Evolutionary conservation across 2,888 invertebrate genomes (phyloP).

Genomic region (Holacanthella duospinosa): DNA sequence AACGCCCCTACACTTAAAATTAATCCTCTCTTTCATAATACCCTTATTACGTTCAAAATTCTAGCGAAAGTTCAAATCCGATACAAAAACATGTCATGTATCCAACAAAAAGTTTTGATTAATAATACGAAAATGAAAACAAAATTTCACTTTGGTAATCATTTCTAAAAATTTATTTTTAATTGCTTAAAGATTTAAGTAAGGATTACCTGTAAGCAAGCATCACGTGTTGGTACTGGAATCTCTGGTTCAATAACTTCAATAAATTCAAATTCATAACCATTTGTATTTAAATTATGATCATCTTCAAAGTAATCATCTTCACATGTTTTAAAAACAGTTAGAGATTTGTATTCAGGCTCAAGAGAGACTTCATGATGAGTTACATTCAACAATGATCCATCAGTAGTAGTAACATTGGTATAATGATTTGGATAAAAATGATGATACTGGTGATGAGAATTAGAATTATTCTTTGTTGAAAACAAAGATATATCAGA

Average conservation of each 20-base stretch:
- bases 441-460: neutral
- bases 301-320: constrained; percentile 41
- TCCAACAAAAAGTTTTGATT: neutral
- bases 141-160: no score
- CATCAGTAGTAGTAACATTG: neutral
- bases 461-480: neutral
- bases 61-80: neutral
- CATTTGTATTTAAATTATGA: constrained; percentile 47
- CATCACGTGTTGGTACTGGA: constrained; percentile 75
- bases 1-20: constrained; percentile 1
- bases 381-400: no score
- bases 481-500: constrained; percentile 4
- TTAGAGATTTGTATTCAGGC: constrained; percentile 47
- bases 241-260: constrained; percentile 69
- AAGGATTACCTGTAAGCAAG: constrained; percentile 63
- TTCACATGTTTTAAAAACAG: constrained; percentile 54
- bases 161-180: neutral
- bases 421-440: neutral
- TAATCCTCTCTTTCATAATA: neutral
- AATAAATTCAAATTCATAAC: constrained; percentile 66
- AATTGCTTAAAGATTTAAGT: no score
- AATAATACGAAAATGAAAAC: neutral
- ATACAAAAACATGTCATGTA: neutral
- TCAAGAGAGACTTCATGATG: constrained; percentile 15
- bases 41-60: neutral